Base-by-base conservation (phyloP, 2,113 vertebrate species). In the Neomonachus schauinslandi region DNA sequence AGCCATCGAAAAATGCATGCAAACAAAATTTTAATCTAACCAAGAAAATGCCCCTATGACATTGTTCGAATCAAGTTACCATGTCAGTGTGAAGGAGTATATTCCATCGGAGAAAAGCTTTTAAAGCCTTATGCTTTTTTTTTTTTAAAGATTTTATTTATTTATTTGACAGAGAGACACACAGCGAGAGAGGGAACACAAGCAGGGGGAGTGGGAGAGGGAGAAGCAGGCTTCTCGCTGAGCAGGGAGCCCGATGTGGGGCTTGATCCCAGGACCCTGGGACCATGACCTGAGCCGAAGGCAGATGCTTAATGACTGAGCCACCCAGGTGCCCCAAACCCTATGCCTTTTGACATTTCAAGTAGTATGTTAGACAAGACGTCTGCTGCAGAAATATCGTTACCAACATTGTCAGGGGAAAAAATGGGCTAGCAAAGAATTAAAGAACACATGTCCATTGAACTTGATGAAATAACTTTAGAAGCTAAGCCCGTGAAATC, bases 11-110 rank as follows among this genome's bases (percentile, higher is more conserved):
- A 94, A 69, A 91, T 59, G 33, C 55, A 11, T 33, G 49, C 61
- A 87, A 90, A 96, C 36, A 77, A 72, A 26, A 88, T 80, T 94
- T 92, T 94, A 92, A 53, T 80, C 33, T 65, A 91, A 71, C 89
- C 77, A 49, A 79, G 84, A 79, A 72, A 95, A 67, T 89, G 83
- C 33, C 55, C 33, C 7, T 24, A n/a, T 4, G 22, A 55, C 77
- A 57, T 33, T 72, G 49, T 85, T 93, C 3, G 15, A 59, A 57
- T 91, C 65, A 28, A 55, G 31, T 63, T 55, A 46, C 55, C 55
- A 7, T 19, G n/a, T 33, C n/a, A 49, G 10, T 63, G n/a, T 89
- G 69, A 77, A 80, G 72, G 67, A 92, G 69, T 57, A 55, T 24
- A 53, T 72, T 69, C 16, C 22, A 15, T 31, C 7, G 26, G 36